Evolutionary conservation across 2,888 invertebrate genomes (phyloP).

Genomic region (Eutolmus rufibarbis): DNA sequence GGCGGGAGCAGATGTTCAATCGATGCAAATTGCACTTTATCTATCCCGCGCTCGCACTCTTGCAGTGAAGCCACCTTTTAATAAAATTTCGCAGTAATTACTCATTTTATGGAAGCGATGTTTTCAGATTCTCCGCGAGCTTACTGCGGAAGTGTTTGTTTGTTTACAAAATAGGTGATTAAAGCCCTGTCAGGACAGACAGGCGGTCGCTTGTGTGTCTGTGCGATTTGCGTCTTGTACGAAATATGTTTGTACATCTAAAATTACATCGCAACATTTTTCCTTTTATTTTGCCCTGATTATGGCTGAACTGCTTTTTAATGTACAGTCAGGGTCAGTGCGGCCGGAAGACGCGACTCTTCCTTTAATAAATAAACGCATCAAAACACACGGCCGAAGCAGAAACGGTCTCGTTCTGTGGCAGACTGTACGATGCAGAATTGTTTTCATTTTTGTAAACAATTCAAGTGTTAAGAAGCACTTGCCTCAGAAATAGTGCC

Average conservation of each 20-base stretch:
- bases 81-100: not conserved
- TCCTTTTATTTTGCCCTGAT: not conserved
- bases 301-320: not conserved
- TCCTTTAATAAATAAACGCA: not conserved
- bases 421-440: not conserved
- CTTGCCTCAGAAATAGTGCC: not conserved
- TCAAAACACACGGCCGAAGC: not conserved
- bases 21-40: not conserved
- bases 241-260: not conserved
- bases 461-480: not conserved
- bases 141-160: constrained; percentile 10
- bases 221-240: not conserved
- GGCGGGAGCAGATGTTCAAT: not conserved
- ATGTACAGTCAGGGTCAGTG: not conserved
- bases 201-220: not conserved
- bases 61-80: not conserved
- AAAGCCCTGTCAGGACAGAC: not conserved
- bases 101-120: constrained; percentile 15
- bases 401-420: not conserved
- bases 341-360: not conserved
- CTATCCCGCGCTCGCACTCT: not conserved
- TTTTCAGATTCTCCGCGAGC: constrained; percentile 7
- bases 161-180: constrained; percentile 4
- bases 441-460: not conserved
- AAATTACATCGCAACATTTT: not conserved